Conservation (phyloP, 2,888 invertebrate genomes). For the Cosmia trapezina region DNA sequence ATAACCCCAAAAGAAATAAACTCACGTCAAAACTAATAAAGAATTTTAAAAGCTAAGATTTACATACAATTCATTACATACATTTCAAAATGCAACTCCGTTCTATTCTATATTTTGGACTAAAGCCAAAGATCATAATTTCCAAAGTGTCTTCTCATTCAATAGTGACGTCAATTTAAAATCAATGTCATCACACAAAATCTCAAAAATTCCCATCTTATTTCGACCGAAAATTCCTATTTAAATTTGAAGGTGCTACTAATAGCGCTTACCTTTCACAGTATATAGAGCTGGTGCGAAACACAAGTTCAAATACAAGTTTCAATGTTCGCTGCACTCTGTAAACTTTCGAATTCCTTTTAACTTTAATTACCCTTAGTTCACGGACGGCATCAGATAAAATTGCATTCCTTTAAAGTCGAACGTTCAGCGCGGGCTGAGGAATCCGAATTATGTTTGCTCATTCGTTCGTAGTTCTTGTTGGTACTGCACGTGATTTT, state of each 20-base stretch:
- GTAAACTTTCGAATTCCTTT: constrained; percentile 70
- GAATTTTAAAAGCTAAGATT: not conserved
- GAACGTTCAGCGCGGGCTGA: constrained; percentile 46
- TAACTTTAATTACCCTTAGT: constrained; percentile 77
- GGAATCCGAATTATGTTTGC: constrained; percentile 66
- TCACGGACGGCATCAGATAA: constrained; percentile 73
- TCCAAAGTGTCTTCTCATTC: not conserved
- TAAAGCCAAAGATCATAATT: not conserved
- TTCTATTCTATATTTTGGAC: not conserved
- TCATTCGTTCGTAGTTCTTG: constrained; percentile 49
- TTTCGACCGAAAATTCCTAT: constrained; percentile 7
- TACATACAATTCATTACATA: not conserved
- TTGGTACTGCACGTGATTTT: constrained; percentile 50
- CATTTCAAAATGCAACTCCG: not conserved
- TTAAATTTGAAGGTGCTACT: constrained; percentile 31
- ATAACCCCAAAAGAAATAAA: not conserved
- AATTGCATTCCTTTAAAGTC: constrained; percentile 76
- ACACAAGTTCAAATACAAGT: constrained; percentile 63
- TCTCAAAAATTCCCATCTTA: not conserved
- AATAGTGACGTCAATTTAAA: not conserved
- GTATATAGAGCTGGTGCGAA: constrained; percentile 42
- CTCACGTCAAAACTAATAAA: not conserved
- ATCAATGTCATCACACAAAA: not conserved
- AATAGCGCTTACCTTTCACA: constrained; percentile 16
- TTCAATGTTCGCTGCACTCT: constrained; percentile 67